phyloP scores from a whole-genome alignment of 2,113 vertebrate genomes.

The Stigmatopora argus region DNA sequence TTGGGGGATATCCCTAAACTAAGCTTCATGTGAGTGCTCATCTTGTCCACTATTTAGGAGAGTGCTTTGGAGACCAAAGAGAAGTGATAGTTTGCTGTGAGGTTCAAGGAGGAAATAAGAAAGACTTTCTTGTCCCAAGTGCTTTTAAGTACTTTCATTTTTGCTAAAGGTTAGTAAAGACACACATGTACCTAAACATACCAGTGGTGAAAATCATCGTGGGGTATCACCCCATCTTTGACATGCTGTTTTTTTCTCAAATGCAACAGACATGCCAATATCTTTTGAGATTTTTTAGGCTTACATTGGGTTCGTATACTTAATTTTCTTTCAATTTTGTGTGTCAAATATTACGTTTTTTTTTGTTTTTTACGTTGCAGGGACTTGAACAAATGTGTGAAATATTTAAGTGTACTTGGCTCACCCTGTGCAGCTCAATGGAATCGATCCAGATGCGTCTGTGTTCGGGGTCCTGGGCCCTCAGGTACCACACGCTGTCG shows the following conservation, averaged over 20 bases:
- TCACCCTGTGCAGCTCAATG: conserved; percentile 91
- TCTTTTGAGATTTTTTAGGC: too few relatives aligned
- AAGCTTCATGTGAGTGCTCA: neutral
- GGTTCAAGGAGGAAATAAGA: neutral
- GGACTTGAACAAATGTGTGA: neutral
- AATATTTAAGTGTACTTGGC: conserved; percentile 1
- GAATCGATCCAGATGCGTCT: conserved; percentile 90
- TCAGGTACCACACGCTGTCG: conserved; percentile 95
- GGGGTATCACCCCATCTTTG: conserved; percentile 11
- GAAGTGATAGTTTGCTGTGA: neutral
- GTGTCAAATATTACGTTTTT: neutral
- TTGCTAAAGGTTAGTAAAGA: neutral
- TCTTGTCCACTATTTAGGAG: neutral
- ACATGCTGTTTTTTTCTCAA: too few relatives aligned
- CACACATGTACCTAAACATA: neutral
- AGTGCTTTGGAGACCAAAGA: neutral
- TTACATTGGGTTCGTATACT: too few relatives aligned
- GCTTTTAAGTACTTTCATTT: neutral
- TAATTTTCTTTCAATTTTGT: neutral
- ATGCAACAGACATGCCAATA: too few relatives aligned
- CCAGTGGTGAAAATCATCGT: conserved; percentile 51
- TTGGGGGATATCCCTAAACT: conserved; percentile 35
- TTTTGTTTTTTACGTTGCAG: neutral
- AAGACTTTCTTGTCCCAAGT: neutral
- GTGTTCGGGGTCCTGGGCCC: conserved; percentile 88